Evolutionary conservation across 2,888 invertebrate species (phyloP), one percentile per base, ranked within the genome.

Genomic region (Deilephila porcellus): DNA sequence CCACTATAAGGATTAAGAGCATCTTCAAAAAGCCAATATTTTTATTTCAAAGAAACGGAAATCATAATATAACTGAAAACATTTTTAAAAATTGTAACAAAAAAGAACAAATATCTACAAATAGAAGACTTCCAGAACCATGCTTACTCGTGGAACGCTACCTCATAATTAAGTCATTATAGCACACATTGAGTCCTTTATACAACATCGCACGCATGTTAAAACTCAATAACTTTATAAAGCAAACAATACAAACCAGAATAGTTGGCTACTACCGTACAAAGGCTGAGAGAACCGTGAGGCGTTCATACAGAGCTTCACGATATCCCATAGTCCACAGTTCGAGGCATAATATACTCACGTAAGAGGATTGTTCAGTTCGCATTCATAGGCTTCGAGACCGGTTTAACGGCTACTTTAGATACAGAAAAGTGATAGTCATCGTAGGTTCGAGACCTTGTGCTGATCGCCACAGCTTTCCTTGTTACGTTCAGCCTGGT

Each of bases 401-500:
- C 92, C 91, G 92, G 92, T 92, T 90, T 81, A 77, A 79, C 80
- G 76, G 76, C 81, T 76, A 78, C 80, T 85, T 83, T 83, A 81
- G 85, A 86, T 86, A 86, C 86, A 88, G 79, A 88, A 88, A 89
- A 89, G 86, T 86, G 88, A 91, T 91, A 91, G 87, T 87, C 86
- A 89, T 86, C 86, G 81, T 79, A 82, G 81, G 83, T 80, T 81
- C 84, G 78, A 86, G 85, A 85, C 85, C 85, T 83, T 81, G 82
- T 81, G n/a, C 80, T 56, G 72, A 72, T 59, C 72, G 19, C 25
- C 37, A 72, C 80, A 76, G 78, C 82, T 83, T 84, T 83, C 82
- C 79, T 82, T 75, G 80, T 76, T 67, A 72, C 56, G 37, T 59
- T 59, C 64, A 72, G 34, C 67, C 32, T 37, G 37, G 34, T 19